Base-by-base conservation (phyloP, 2,888 invertebrate species). In the Ophion slaviceki region DNA sequence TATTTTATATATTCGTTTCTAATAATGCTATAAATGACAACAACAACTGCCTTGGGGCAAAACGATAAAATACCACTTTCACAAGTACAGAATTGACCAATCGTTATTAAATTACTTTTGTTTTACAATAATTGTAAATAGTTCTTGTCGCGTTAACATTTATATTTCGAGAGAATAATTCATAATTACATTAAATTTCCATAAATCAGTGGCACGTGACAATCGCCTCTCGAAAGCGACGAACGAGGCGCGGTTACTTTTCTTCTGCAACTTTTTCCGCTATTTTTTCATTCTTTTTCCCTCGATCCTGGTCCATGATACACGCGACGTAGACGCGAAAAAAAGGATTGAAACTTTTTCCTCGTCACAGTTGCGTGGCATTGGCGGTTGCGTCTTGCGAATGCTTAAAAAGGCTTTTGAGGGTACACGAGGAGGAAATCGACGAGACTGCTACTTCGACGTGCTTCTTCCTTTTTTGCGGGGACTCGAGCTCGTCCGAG, bases 331-430 rank as follows among this genome's bases (percentile, higher is more conserved):
- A 64, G 64, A 79, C 28, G 62, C 28, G 57, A 71, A 72, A 72
- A 72, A 47, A 66, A 68, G 47, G 57, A 53, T 74, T 72, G 24
- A 78, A 83, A 83, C 72, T 78, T 83, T 80, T 74, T 82, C 81
- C 62, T 66, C 76, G 81, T 67, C 83, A 84, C 82, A 82, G 86
- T 85, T 86, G 86, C 79, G 80, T 86, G 77, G 78, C 76, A 76
- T 82, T 78, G 68, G 81, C 84, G 74, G 81, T 84, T 78, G 82
- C 32, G 78, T 83, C 67, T 83, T 57, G 45, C 74, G 87, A 88
- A 88, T 87, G 80, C 82, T 87, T 88, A 87, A 88, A 88, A 88
- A 88, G 87, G 84, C 83, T 88, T 86, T 87, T 77, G 86, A 84
- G 85, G 84, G 77, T 74, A 64, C 53, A 61, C 68, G 81, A 61